A percentile compares a stretch with the other conserved stretches of the same genome.
These are phyloP conservation scores for Poeciliopsis paucimaculata DNA, from an alignment of 2,797 vertebrate species.

Conservation along the genomic window DNA sequence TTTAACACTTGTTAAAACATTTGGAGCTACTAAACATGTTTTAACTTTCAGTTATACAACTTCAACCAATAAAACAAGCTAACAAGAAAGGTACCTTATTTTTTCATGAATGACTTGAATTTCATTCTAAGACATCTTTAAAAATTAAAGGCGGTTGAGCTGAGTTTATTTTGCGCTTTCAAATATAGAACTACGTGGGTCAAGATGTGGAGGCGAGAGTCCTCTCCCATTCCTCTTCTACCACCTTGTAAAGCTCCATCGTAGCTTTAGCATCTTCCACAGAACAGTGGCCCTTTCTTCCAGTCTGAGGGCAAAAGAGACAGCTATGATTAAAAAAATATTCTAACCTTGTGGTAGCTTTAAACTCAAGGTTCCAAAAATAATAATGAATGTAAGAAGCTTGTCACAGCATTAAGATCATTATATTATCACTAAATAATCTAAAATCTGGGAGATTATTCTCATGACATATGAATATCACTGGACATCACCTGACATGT, in stretches of 20 bases:
- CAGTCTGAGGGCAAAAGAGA: constrained; percentile 74
- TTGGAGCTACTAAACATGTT: background rate
- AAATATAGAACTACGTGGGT: background rate
- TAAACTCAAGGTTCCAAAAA: background rate
- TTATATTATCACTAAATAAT: background rate
- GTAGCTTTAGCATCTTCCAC: constrained; percentile 92
- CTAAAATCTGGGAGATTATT: background rate
- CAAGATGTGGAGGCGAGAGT: constrained; percentile 59
- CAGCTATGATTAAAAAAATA: background rate
- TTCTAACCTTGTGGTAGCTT: background rate
- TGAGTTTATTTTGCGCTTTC: background rate
- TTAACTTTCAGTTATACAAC: background rate
- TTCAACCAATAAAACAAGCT: background rate
- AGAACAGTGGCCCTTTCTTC: constrained; percentile 87
- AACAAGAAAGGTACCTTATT: no score
- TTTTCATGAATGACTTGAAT: no score
- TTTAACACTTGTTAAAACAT: background rate
- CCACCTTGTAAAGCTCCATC: constrained; percentile 93
- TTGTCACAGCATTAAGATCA: background rate
- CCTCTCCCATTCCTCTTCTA: constrained; percentile 89
- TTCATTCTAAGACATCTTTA: background rate
- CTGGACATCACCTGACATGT: no score
- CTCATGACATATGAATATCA: no score
- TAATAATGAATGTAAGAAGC: background rate
- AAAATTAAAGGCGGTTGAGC: background rate